These are phyloP conservation scores for Phallusia fumigata DNA, from an alignment of 23 tunicate species.

Conservation along the genomic window DNA sequence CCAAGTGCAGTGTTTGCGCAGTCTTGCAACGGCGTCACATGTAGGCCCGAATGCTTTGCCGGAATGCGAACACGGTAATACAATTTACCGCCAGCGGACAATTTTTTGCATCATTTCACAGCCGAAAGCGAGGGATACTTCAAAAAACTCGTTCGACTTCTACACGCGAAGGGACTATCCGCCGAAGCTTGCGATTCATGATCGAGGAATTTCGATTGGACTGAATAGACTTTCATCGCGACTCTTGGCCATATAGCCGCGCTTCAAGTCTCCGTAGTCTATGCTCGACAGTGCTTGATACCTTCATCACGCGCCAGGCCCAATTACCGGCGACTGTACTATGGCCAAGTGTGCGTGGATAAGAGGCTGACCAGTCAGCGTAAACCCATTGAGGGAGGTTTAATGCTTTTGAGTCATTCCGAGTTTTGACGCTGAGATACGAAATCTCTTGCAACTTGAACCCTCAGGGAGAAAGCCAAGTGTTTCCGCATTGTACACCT, in stretches of 20 bases:
- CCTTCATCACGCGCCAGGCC: slow-evolving; percentile 4
- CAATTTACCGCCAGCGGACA: background rate
- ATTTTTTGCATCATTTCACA: background rate
- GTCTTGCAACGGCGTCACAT: background rate
- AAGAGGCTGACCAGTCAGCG: slow-evolving; percentile 13
- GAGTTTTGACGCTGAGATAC: background rate
- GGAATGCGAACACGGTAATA: background rate
- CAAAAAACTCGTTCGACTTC: background rate
- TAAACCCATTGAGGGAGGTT: background rate
- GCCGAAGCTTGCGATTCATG: background rate
- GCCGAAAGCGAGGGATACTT: background rate
- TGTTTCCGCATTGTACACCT: background rate
- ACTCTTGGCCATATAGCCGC: background rate
- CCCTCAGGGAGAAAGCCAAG: background rate
- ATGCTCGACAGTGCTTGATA: slow-evolving; percentile 5
- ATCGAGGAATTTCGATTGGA: background rate
- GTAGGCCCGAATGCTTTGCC: background rate
- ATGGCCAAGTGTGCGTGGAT: slow-evolving; percentile 18
- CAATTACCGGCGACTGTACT: background rate
- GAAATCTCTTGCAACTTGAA: background rate
- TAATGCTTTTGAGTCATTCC: background rate
- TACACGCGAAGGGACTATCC: no score
- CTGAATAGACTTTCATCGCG: background rate
- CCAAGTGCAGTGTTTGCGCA: slow-evolving; percentile 5
- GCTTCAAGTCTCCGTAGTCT: background rate